Conservation (phyloP, 2,113 vertebrate species). For the Henicopernis longicauda region DNA sequence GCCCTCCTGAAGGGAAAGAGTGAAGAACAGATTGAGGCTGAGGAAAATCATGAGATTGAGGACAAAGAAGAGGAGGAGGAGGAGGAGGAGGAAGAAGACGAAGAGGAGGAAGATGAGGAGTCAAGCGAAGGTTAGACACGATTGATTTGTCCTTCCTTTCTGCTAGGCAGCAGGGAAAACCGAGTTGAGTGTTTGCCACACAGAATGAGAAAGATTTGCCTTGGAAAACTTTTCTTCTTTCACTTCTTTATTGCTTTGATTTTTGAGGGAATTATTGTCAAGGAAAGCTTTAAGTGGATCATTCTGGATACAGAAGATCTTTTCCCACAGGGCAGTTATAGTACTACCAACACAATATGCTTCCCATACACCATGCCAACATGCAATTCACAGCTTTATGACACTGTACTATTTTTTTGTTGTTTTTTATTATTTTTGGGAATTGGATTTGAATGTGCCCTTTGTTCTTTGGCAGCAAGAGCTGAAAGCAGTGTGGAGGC, state of each 20-base stretch:
- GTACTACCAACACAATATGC: background rate
- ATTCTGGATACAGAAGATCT: background rate
- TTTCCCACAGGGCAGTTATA: background rate
- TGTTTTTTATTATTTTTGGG: background rate
- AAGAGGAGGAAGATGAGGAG: constrained; percentile 71
- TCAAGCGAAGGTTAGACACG: constrained; percentile 85
- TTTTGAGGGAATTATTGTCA: background rate
- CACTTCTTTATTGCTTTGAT: background rate
- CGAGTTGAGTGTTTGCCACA: background rate
- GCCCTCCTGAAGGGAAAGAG: constrained; percentile 82
- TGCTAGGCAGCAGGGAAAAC: background rate
- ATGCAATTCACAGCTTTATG: background rate
- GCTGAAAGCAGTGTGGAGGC: background rate
- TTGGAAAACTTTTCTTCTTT: background rate
- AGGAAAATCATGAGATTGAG: constrained; percentile 44
- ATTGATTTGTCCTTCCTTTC: background rate
- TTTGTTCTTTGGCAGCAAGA: background rate
- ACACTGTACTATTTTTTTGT: background rate
- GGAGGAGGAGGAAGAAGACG: constrained; percentile 53
- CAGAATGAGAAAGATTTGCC: background rate
- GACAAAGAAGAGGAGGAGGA: constrained; percentile 61
- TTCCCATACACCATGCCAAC: background rate
- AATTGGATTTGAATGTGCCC: background rate
- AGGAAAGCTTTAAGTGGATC: background rate
- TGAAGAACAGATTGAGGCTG: constrained; percentile 65